A percentile compares a stretch with the other conserved stretches of the same genome.
phyloP scores from a whole-genome alignment of 2,113 vertebrate genomes.

The Pygathrix nemaeus region DNA sequence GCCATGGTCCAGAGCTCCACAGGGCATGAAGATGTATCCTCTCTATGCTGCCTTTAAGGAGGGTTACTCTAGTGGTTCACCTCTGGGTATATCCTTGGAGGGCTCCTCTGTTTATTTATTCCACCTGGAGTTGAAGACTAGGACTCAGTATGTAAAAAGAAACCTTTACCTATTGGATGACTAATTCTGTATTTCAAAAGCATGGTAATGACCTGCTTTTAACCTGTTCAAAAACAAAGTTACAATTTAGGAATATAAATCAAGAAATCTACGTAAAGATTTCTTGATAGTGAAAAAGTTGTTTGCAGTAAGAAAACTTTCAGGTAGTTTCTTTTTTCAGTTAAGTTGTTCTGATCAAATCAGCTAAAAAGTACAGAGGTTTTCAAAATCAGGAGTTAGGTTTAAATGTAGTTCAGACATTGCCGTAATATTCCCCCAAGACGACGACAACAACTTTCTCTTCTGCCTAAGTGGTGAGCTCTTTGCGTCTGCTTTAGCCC shows the following conservation, averaged over 20 bases:
- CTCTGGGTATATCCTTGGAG: not conserved
- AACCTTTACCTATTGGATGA: not conserved
- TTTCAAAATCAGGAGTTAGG: slow-evolving; percentile 12
- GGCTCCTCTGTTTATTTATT: not conserved
- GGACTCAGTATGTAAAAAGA: not conserved
- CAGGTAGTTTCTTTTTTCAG: not conserved
- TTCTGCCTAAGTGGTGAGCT: not conserved
- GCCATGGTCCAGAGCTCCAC: not conserved
- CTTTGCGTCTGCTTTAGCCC: not conserved
- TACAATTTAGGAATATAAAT: slow-evolving; percentile 46
- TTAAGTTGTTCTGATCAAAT: slow-evolving; percentile 11
- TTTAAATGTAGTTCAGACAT: slow-evolving; percentile 48
- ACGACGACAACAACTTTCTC: not conserved
- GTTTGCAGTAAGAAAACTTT: not conserved
- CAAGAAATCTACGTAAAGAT: slow-evolving; percentile 17
- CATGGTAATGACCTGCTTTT: not conserved
- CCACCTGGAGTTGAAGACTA: not conserved
- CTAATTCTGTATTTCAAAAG: slow-evolving; percentile 14
- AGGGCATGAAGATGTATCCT: not conserved
- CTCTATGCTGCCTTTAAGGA: not conserved
- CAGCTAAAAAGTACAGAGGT: slow-evolving; percentile 32
- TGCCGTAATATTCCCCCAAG: slow-evolving; percentile 38
- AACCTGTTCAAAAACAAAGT: not conserved
- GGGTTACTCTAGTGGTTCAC: not conserved
- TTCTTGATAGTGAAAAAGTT: not conserved